Evolutionary conservation across 92 coral and sea anemone species (phyloP), one percentile per base, ranked within the genome.

Genomic region (Porites rus): DNA sequence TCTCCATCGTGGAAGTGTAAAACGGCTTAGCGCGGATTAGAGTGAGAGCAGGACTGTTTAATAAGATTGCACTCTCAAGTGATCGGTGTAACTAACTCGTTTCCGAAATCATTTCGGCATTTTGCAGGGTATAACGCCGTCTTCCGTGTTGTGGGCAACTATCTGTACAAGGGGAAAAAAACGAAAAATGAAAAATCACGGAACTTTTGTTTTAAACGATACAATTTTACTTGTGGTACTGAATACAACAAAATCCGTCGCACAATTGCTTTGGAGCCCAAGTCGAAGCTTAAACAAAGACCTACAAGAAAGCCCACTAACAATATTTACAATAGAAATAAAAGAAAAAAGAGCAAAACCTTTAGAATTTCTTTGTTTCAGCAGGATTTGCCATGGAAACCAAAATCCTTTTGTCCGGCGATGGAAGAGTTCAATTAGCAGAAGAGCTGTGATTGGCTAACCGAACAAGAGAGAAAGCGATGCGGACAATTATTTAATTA

Each of bases 401-500:
- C 46, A 46, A 83, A 61, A 62, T 73, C 73, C 80, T 82, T 82
- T 72, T 82, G 78, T 82, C 62, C 1, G 51, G 51, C 73, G 25
- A 62, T 72, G 87, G 51, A 20, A 64, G 73, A 50, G 71, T 62
- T 83, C 87, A 83, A 83, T 83, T 83, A 83, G 87, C 65, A 50
- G 17, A 10, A 62, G 53, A 3, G 80, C 52, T 4, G 43, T 14
- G 87, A 83, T 83, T 83, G 87, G 87, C 65, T 22, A 13, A 14
- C 63, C 51, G 52, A 66, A 56, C 51, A 22, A 51, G 80, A 74
- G 73, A 73, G 87, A 83, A 85, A 76, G 65, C 67, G 76, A 85
- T 67, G 66, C 19, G 28, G 83, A 85, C 76, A 76, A 76, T 85
- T 76, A 85, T 76, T 85, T 67, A 85, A 85, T 85, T 85, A 75